Conservation (phyloP, 1,140 invertebrate species). For the Apis florea region DNA sequence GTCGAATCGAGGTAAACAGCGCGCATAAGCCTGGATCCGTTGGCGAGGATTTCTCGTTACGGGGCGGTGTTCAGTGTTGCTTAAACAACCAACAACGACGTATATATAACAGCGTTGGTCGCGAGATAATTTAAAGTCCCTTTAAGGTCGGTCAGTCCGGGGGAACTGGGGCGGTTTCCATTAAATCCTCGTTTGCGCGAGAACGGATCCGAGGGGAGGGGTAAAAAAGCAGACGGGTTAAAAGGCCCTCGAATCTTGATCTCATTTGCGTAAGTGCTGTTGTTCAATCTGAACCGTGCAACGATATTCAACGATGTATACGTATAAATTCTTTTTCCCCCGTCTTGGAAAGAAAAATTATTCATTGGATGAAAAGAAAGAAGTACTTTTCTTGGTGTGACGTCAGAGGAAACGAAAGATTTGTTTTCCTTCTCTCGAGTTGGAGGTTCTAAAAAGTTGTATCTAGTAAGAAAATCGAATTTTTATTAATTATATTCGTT, state of each 20-base stretch:
- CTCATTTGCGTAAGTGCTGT: slow-evolving; percentile 66
- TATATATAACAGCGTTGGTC: slow-evolving; percentile 41
- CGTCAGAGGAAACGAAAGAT: too few relatives aligned
- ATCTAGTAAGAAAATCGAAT: too few relatives aligned
- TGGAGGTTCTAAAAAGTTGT: too few relatives aligned
- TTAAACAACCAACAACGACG: slow-evolving; percentile 21
- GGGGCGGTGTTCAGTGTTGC: background rate
- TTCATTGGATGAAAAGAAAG: background rate
- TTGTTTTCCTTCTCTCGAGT: too few relatives aligned
- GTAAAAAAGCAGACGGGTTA: slow-evolving; percentile 43
- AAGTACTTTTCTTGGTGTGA: too few relatives aligned
- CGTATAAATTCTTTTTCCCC: background rate
- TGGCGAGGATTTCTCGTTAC: slow-evolving; percentile 10
- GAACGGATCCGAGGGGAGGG: slow-evolving; percentile 11
- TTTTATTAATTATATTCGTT: too few relatives aligned
- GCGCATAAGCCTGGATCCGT: background rate
- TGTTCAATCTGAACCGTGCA: slow-evolving; percentile 28
- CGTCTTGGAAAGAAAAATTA: background rate
- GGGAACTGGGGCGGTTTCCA: slow-evolving; percentile 55
- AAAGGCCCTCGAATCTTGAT: slow-evolving; percentile 55
- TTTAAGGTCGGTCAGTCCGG: slow-evolving; percentile 56
- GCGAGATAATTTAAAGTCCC: slow-evolving; percentile 62
- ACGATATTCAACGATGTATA: background rate
- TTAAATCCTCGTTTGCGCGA: slow-evolving; percentile 55
- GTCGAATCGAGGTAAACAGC: background rate